These are phyloP conservation scores for Patella ulyssiponensis DNA, from an alignment of 2,888 invertebrate species.

Conservation along the genomic window DNA sequence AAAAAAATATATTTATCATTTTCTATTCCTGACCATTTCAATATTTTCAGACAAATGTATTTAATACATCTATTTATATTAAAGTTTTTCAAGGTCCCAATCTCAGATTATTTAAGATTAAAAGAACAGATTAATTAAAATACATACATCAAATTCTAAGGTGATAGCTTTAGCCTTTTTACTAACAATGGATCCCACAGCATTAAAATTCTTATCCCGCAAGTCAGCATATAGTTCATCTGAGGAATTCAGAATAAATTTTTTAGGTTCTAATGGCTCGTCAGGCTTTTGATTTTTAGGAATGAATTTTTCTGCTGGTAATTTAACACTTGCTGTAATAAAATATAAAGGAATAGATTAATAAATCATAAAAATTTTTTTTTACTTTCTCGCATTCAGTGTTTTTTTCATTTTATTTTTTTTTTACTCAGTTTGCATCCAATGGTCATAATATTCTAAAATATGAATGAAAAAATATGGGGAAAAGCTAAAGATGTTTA, in stretches of 20 bases:
- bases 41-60: not conserved
- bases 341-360: not conserved
- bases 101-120: too few species aligned
- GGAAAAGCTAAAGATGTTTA: too few species aligned
- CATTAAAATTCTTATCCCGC: constrained; percentile 93
- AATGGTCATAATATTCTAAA: too few species aligned
- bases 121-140: not conserved
- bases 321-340: constrained; percentile 80
- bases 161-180: constrained; percentile 90
- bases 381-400: not conserved
- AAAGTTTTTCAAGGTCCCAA: too few species aligned
- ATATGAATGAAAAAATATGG: too few species aligned
- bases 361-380: not conserved
- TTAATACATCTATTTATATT: too few species aligned
- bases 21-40: not conserved
- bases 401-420: too few species aligned
- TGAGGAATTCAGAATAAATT: constrained; percentile 88
- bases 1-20: too few species aligned
- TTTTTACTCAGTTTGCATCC: too few species aligned
- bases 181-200: constrained; percentile 87
- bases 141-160: constrained; percentile 80
- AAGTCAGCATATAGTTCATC: constrained; percentile 92
- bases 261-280: constrained; percentile 77
- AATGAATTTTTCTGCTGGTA: constrained; percentile 89
- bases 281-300: constrained; percentile 78